Evolutionary conservation across 2,888 invertebrate genomes (phyloP).

Genomic region (Stictocephala bisonia): DNA sequence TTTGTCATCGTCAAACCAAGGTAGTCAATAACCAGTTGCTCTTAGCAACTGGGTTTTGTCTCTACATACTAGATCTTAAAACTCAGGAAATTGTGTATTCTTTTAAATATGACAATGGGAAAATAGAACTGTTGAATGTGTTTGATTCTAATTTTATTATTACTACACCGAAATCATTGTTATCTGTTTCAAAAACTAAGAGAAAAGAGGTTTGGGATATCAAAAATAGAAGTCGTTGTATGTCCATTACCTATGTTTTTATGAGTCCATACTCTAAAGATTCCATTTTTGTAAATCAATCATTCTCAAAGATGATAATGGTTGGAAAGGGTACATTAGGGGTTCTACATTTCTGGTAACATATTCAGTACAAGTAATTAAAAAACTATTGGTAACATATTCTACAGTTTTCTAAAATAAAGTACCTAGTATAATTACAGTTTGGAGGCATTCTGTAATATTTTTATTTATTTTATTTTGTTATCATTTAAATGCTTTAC

Average conservation of each 20-base stretch:
- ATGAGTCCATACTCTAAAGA: conserved; percentile 22
- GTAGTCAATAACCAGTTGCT: conserved; percentile 3
- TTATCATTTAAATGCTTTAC: no score
- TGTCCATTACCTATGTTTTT: conserved; percentile 7
- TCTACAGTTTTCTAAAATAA: no score
- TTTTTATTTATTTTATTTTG: no score
- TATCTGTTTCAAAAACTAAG: conserved; percentile 29
- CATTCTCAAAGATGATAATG: conserved; percentile 18
- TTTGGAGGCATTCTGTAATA: no score
- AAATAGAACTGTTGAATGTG: conserved; percentile 23
- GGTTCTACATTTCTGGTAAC: conserved; percentile 30
- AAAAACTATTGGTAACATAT: no score
- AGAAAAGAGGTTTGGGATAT: conserved; percentile 31
- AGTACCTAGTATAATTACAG: no score
- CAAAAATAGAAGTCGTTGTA: conserved; percentile 7
- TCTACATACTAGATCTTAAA: conserved; percentile 17
- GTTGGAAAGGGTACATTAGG: conserved; percentile 28
- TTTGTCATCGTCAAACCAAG: conserved; percentile 5
- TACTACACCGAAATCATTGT: conserved; percentile 25
- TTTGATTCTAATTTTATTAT: conserved; percentile 24
- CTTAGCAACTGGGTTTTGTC: conserved; percentile 19
- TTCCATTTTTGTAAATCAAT: conserved; percentile 33
- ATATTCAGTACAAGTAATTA: no score
- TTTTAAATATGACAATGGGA: conserved; percentile 29
- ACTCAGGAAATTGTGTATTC: conserved; percentile 15